phyloP scores from a whole-genome alignment of 2,888 invertebrate genomes.

The Polydrusus cervinus region DNA sequence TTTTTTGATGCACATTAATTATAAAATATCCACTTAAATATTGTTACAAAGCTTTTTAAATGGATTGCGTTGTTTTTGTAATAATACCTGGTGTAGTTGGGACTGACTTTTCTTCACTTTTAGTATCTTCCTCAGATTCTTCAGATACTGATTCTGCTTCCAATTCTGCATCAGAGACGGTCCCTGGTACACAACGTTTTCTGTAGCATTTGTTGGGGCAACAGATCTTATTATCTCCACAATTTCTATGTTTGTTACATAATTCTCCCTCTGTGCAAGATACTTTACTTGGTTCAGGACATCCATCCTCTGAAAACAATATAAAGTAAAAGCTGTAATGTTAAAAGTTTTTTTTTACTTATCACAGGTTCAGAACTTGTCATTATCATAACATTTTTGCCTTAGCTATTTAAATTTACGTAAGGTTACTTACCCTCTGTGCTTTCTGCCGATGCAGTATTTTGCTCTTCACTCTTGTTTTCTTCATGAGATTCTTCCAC shows the following conservation, averaged over 20 bases:
- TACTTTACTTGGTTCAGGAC: conserved; percentile 47
- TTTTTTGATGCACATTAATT: no score
- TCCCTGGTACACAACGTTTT: conserved; percentile 46
- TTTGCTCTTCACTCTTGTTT: conserved; percentile 62
- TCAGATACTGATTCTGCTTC: conserved; percentile 53
- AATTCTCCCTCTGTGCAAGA: conserved; percentile 50
- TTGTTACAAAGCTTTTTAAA: no score
- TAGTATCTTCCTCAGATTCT: conserved; percentile 57
- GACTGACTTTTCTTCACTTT: conserved; percentile 45
- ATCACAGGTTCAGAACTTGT: no score
- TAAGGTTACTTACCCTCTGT: conserved; percentile 33
- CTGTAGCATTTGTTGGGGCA: conserved; percentile 55
- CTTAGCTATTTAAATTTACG: not conserved
- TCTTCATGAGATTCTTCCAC: conserved; percentile 13
- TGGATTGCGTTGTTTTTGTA: not conserved
- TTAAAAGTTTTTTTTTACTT: no score
- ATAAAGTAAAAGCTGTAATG: not conserved
- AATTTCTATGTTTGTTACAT: conserved; percentile 49
- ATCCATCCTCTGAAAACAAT: conserved; percentile 46
- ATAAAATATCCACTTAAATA: no score
- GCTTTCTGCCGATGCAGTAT: conserved; percentile 41
- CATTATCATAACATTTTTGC: no score
- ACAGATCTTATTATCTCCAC: conserved; percentile 53
- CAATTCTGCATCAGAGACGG: conserved; percentile 44
- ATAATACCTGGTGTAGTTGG: conserved; percentile 31